Conservation (phyloP, 1,140 invertebrate genomes). For the Druon quercuslanigerum region DNA sequence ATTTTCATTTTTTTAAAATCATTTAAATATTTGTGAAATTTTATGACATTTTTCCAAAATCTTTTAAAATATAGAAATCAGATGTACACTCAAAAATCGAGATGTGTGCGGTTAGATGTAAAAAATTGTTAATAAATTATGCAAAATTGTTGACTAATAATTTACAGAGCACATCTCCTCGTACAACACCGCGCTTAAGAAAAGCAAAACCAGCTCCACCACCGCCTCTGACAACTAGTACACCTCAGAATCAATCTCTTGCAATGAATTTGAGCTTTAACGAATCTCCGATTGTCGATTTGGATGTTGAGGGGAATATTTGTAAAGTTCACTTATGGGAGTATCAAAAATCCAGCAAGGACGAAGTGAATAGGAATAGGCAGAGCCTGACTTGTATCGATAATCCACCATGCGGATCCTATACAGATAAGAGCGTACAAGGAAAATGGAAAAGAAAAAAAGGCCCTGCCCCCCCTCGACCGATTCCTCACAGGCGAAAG, state of each 20-base stretch:
- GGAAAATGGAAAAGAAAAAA: conserved; percentile 86
- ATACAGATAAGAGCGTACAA: conserved; percentile 78
- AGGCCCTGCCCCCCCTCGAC: conserved; percentile 87
- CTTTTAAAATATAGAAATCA: too few species aligned
- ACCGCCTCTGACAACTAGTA: conserved; percentile 71
- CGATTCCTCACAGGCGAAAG: conserved; percentile 81
- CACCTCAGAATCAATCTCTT: conserved; percentile 43
- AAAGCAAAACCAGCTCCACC: conserved; percentile 78
- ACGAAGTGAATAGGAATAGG: conserved; percentile 78
- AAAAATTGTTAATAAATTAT: background rate
- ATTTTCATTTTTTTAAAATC: too few species aligned
- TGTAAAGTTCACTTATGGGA: conserved; percentile 63
- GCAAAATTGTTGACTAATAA: background rate
- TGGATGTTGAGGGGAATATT: conserved; percentile 36
- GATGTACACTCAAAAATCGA: too few species aligned
- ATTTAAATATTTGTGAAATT: too few species aligned
- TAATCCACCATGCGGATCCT: conserved; percentile 48
- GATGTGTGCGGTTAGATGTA: background rate
- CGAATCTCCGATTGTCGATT: conserved; percentile 53
- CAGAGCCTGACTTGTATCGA: conserved; percentile 68
- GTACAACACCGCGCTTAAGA: conserved; percentile 63
- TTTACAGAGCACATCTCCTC: conserved; percentile 68
- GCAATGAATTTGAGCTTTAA: conserved; percentile 35
- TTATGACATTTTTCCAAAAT: too few species aligned
- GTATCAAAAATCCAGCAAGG: conserved; percentile 77